phyloP scores from a whole-genome alignment of 2,888 invertebrate genomes.

The Trissolcus japonicus region DNA sequence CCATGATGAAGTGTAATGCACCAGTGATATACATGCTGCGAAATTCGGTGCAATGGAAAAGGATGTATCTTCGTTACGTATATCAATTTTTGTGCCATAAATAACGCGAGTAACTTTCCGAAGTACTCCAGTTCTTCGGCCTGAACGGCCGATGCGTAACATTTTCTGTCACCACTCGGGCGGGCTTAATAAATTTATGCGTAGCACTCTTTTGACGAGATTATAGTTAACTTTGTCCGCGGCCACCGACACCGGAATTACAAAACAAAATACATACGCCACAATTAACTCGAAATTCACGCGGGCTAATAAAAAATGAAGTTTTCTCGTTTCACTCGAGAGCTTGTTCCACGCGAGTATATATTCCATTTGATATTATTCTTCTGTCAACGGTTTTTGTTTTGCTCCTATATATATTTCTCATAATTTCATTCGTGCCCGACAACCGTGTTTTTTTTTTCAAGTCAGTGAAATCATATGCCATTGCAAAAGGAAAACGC shows the following conservation, averaged over 20 bases:
- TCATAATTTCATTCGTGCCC: conserved; percentile 10
- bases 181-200: conserved; percentile 7
- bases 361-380: conserved; percentile 8
- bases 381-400: conserved; percentile 5
- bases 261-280: conserved; percentile 1
- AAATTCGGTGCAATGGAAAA: conserved; percentile 20
- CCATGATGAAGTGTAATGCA: conserved; percentile 35
- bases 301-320: conserved; percentile 6
- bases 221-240: not conserved
- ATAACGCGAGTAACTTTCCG: conserved; percentile 18
- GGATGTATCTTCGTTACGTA: conserved; percentile 32
- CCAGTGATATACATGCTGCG: conserved; percentile 10
- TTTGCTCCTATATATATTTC: conserved; percentile 5
- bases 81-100: conserved; percentile 33
- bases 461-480: not conserved
- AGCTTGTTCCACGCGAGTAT: not conserved
- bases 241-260: not conserved
- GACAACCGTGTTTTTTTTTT: conserved; percentile 7
- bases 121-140: not conserved
- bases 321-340: conserved; percentile 3
- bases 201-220: not conserved
- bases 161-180: not conserved
- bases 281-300: conserved; percentile 8
- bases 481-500: conserved; percentile 5
- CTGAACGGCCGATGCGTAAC: not conserved